These are phyloP conservation scores for Dipodomys merriami DNA, from an alignment of 2,113 vertebrate species.

Conservation along the genomic window DNA sequence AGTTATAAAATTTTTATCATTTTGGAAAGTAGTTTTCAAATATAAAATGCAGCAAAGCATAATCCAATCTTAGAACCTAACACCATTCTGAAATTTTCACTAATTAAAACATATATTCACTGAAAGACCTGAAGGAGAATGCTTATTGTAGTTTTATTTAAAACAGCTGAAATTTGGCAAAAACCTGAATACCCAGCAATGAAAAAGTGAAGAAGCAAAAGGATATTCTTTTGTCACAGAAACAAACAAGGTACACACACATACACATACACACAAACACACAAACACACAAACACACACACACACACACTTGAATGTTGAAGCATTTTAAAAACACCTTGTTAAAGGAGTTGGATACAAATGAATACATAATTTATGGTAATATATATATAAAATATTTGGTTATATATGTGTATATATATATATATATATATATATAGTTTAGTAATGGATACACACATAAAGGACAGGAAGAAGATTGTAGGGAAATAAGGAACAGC, in stretches of 20 bases:
- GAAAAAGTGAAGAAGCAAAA: neutral
- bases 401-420: no score
- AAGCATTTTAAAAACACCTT: neutral
- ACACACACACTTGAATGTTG: neutral
- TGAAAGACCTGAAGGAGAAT: neutral
- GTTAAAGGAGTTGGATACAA: neutral
- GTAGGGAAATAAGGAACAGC: neutral
- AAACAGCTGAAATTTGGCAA: neutral
- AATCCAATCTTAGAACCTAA: neutral
- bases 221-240: neutral
- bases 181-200: neutral
- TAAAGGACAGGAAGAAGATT: neutral
- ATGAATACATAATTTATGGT: neutral
- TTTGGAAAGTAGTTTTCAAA: neutral
- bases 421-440: neutral
- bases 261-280: neutral
- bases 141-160: neutral
- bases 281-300: neutral
- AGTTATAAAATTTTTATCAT: neutral
- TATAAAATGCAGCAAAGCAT: neutral
- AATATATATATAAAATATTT: neutral
- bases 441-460: neutral
- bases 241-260: neutral
- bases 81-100: neutral
- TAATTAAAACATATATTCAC: neutral